Evolutionary conservation across 1,140 invertebrate species (phyloP), one percentile per base, ranked within the genome.

Genomic region (Heliconius hermathena): DNA sequence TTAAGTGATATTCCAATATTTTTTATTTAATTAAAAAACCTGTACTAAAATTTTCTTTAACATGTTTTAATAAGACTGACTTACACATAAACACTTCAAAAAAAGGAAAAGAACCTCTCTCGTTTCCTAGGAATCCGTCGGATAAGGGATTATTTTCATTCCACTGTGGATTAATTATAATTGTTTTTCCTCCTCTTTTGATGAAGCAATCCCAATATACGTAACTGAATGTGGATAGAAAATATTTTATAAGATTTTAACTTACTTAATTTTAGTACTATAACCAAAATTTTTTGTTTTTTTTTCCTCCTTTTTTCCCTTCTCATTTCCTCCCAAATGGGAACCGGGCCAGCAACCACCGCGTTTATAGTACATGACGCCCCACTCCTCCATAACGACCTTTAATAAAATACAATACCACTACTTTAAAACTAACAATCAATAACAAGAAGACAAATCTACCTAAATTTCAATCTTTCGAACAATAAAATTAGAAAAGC

Each of bases 401-500:
- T 20, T 20, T 3, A 52, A 52, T 52, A 52, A 18, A 52, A 20
- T 52, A 2, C 6, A 5, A 33, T 5, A 33, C 0, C 33, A 36
- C 9, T 13, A 46, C 13, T 20, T 52, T 20, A 20, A 20, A 20
- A 52, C 18, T 52, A 20, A 18, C 49, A 52, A 66, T 16, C 22
- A 13, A 29, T 26, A 11, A 66, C 26, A 26, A 66, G 4, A 3
- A 66, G 26, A 66, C 60, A 29, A 29, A 9, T 22, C 22, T 66
- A 26, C 22, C 60, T 66, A 66, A 66, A 66, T 66, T 66, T 66
- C 60, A 66, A 66, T 66, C 41, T 11, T 54, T 49, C 52, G 29
- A 66, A 38, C 26, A 76, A 76, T 80, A 66, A 74, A 80, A 77
- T 78, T 78, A 78, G 77, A 66, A 6, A 73, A 74, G 52, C 71